A percentile compares a stretch with the other conserved stretches of the same genome.
phyloP scores from a whole-genome alignment of 2,113 vertebrate genomes.

The Onychorhynchus coronatus region DNA sequence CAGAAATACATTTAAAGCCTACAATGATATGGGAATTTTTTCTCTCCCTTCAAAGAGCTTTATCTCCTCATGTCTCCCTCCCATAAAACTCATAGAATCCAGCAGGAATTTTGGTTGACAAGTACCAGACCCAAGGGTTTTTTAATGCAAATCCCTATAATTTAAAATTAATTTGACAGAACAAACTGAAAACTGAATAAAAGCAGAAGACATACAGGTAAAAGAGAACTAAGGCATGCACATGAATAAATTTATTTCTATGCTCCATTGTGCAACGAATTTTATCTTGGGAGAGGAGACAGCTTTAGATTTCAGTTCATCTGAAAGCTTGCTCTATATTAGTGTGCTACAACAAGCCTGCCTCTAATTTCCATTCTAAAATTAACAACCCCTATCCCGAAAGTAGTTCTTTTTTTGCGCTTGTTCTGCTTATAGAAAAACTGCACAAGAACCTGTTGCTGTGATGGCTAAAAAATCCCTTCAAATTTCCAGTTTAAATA shows the following conservation, averaged over 20 bases:
- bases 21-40: neutral
- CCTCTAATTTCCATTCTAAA: neutral
- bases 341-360: neutral
- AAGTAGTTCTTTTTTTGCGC: neutral
- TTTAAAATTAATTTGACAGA: neutral
- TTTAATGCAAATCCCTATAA: neutral
- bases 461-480: neutral
- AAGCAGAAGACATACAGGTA: neutral
- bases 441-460: neutral
- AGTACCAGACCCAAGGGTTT: neutral
- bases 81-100: neutral
- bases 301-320: neutral
- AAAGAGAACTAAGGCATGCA: neutral
- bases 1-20: neutral
- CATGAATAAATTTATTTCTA: neutral
- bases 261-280: neutral
- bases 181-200: neutral
- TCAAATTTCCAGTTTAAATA: neutral
- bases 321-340: neutral
- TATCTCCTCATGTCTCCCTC: neutral
- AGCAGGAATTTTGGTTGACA: neutral
- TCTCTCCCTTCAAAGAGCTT: neutral
- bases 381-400: neutral
- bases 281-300: neutral
- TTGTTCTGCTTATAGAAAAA: neutral